Evolutionary conservation across 2,888 invertebrate genomes (phyloP), one percentile per base, ranked within the genome.

Genomic region (Eilema caniola): DNA sequence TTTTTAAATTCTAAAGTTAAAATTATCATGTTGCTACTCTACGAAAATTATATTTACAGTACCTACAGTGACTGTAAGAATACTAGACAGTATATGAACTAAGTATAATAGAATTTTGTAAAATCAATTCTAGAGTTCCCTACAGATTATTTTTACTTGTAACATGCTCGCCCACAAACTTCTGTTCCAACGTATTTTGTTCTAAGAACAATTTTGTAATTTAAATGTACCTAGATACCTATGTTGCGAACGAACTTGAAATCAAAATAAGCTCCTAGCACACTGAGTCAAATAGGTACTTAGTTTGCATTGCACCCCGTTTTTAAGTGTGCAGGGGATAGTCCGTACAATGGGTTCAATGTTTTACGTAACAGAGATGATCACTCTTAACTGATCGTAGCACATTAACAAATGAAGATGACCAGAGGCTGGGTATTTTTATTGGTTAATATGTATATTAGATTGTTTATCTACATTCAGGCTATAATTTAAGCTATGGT

Each of bases 321-420:
- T 41, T 62, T 62, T 37, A n/a, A 28, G 16, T 25, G 20, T 47
- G 12, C 28, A 28, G 25, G 28, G 47, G 62, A 41, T 41, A 20
- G 11, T 12, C n/a, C 11, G 11, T 31, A 28, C 20, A 20, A n/a
- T 61, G n/a, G 47, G 28, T 31, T 28, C 53, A 25, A 53, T 53
- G 53, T 64, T 11, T 53, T 47, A 53, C 53, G 28, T 28, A n/a
- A 12, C 28, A 64, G n/a, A n/a, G 47, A 28, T 64, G 53, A 28
- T 12, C 64, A 53, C 28, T 59, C 23, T 24, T 24, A 66, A 66
- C 65, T 66, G 3, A n/a, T 53, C 7, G 53, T n/a, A 53, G 2
- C n/a, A 10, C 20, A 20, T 7, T 47, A 5, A 7, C 20, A 20
- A 20, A 47, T 47, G 0, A 41, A 20, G 16, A 7, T 47, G 20